Base-by-base conservation (phyloP, 2,888 invertebrate genomes). In the Endotricha flammealis region DNA sequence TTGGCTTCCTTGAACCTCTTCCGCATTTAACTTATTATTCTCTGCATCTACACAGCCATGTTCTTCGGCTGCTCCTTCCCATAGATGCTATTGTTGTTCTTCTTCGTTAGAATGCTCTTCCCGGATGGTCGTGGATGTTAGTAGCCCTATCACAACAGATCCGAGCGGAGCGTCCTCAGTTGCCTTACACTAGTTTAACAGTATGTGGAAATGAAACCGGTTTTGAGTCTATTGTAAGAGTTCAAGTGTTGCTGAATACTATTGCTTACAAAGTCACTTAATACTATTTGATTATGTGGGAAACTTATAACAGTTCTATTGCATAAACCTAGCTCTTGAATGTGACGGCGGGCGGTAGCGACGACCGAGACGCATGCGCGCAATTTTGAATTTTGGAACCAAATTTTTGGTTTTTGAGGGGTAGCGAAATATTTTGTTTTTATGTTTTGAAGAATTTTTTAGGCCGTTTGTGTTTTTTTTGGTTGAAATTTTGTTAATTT, bases 231-330 rank as follows among this genome's bases (percentile, higher is more conserved):
- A 64, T 70, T 61, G 59, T 53, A 38, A 70, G 53, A 77, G 78
- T 83, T 80, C 83, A 85, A 85, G 86, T 85, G 86, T 85, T 85
- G 86, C 86, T 75, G 85, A 83, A 78, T 85, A 79, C 67, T 80
- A 76, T 72, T 68, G 64, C 67, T 72, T 74, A 75, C 55, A 71
- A 73, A 67, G 58, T 75, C 82, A 83, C 85, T 86, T 86, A 86
- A 70, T 64, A 73, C 85, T 85, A 85, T 78, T 68, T 65, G 77
- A 82, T 79, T 82, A 86, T 80, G 73, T 69, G 67, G 58, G 61
- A 74, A 80, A 76, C 70, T 74, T 69, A 79, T 74, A 75, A 72
- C 64, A 53, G 73, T 82, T n/a, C 82, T 86, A 85, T 86, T 81
- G 83, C 80, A 78, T 83, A 76, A 81, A 85, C 71, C 81, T 81